Percentiles rank a stretch among this genome's conserved stretches.
Evolutionary conservation across 2,888 invertebrate species (phyloP).

Genomic region (Eupithecia pulchellata): DNA sequence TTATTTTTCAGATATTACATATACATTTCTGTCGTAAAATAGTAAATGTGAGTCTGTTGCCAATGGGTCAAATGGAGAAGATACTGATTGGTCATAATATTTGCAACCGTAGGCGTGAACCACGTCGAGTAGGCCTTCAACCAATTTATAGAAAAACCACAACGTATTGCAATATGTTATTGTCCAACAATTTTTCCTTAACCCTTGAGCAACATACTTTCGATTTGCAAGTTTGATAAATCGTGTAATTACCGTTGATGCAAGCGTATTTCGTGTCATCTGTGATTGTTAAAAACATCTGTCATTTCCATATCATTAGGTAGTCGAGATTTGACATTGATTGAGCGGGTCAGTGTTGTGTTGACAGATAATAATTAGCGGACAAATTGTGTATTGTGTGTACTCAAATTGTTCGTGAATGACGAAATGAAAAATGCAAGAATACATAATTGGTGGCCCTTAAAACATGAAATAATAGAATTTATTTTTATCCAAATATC

Average conservation of each 20-base stretch:
- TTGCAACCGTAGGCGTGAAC: background rate
- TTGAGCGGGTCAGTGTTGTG: constrained; percentile 32
- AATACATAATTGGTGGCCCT: background rate
- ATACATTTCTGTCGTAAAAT: constrained; percentile 4
- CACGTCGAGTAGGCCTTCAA: background rate
- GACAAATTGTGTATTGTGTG: constrained; percentile 9
- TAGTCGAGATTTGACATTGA: constrained; percentile 24
- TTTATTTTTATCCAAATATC: background rate
- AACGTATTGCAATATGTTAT: constrained; percentile 16
- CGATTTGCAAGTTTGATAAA: constrained; percentile 18
- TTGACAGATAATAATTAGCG: constrained; percentile 31
- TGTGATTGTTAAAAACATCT: constrained; percentile 15
- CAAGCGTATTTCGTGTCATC: constrained; percentile 6
- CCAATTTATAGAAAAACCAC: constrained; percentile 23
- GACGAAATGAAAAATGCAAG: constrained; percentile 9
- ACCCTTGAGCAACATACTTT: constrained; percentile 19
- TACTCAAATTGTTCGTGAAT: constrained; percentile 15
- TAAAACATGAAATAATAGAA: background rate
- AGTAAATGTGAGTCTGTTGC: background rate
- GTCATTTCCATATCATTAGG: constrained; percentile 27
- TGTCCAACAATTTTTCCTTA: constrained; percentile 14
- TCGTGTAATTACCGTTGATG: constrained; percentile 6
- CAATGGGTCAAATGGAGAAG: constrained; percentile 1
- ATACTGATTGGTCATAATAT: background rate
- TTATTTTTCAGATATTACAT: too few species aligned